Conservation (phyloP, 2,888 invertebrate species). For the Amphipyra tragopoginis region DNA sequence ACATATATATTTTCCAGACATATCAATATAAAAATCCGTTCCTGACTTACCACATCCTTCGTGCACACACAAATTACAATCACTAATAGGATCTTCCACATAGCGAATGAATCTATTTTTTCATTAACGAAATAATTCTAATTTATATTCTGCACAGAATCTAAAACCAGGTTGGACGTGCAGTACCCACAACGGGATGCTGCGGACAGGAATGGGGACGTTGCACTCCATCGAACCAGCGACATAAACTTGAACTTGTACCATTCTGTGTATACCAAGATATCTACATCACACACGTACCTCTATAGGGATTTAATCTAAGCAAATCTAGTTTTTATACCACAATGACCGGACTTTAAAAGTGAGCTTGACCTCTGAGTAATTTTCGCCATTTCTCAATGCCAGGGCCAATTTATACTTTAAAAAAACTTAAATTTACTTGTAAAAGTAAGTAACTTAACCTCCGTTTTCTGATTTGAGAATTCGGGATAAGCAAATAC, state of each 20-base stretch:
- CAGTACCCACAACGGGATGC: slow-evolving; percentile 66
- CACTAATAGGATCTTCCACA: slow-evolving; percentile 52
- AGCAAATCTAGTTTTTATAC: background rate
- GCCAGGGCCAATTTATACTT: too few species aligned
- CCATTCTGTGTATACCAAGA: slow-evolving; percentile 54
- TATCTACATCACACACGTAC: slow-evolving; percentile 15
- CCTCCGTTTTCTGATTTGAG: too few species aligned
- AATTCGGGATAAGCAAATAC: too few species aligned
- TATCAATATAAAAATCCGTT: background rate
- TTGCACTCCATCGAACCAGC: slow-evolving; percentile 72
- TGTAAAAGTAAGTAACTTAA: too few species aligned
- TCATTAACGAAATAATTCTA: slow-evolving; percentile 2
- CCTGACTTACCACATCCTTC: slow-evolving; percentile 51
- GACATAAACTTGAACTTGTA: slow-evolving; percentile 59
- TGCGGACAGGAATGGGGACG: slow-evolving; percentile 74
- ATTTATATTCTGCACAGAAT: slow-evolving; percentile 23
- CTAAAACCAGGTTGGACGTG: slow-evolving; percentile 49
- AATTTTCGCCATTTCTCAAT: too few species aligned
- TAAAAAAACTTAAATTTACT: too few species aligned
- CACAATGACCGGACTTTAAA: too few species aligned
- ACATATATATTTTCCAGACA: too few species aligned
- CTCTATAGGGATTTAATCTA: slow-evolving; percentile 14
- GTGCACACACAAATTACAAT: slow-evolving; percentile 37
- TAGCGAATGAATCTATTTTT: slow-evolving; percentile 3
- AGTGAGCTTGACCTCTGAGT: too few species aligned